phyloP scores from a whole-genome alignment of 1,140 invertebrate genomes.

The Aporrectodea caliginosa region DNA sequence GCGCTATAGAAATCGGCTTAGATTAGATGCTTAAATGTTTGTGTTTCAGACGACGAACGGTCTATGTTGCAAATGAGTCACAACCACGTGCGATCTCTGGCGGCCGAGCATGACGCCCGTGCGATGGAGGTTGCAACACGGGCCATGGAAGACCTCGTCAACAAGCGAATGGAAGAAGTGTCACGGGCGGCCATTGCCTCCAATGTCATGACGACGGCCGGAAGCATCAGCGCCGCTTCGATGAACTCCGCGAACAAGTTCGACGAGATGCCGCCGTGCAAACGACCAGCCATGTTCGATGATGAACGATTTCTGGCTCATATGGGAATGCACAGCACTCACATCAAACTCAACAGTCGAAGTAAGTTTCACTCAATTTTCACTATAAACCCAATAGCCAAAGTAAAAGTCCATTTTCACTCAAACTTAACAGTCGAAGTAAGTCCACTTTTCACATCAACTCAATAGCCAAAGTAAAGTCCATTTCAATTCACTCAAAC shows the following conservation, averaged over 20 bases:
- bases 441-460: too few species aligned
- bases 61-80: constrained; percentile 37
- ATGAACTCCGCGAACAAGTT: constrained; percentile 35
- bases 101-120: constrained; percentile 50
- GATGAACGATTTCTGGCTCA: constrained; percentile 55
- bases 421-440: too few species aligned
- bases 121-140: constrained; percentile 54
- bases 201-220: constrained; percentile 11
- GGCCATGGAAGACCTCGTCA: constrained; percentile 47
- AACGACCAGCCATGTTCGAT: constrained; percentile 53
- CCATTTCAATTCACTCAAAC: too few species aligned
- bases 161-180: constrained; percentile 21
- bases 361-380: too few species aligned
- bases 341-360: constrained; percentile 83
- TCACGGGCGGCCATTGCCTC: constrained; percentile 42
- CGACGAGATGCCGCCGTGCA: constrained; percentile 46
- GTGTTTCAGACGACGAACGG: not conserved
- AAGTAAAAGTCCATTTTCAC: too few species aligned
- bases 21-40: not conserved
- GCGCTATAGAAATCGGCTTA: not conserved
- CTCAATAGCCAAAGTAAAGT: too few species aligned
- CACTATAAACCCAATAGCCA: too few species aligned
- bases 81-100: constrained; percentile 38
- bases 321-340: constrained; percentile 63
- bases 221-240: constrained; percentile 38